These are phyloP conservation scores for Drosophila tsacasi DNA, from an alignment of 1,140 invertebrate genomes.

Conservation along the genomic window DNA sequence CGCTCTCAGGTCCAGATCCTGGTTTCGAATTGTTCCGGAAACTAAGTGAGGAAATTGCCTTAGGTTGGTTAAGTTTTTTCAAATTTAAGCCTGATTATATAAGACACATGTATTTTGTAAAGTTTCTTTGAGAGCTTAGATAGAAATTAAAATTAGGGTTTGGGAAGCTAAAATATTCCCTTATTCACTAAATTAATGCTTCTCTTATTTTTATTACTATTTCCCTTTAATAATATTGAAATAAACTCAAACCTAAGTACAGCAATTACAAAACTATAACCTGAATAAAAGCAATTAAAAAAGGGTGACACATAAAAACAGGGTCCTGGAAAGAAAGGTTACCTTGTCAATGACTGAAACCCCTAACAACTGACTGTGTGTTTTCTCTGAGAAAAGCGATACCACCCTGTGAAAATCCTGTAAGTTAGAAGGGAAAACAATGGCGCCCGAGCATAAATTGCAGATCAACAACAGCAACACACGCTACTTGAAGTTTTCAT, in stretches of 20 bases:
- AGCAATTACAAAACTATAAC: background rate
- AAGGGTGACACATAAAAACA: constrained; percentile 2
- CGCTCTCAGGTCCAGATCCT: constrained; percentile 12
- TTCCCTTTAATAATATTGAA: background rate
- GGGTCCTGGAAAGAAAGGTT: background rate
- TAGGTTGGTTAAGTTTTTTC: background rate
- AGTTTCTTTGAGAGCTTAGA: background rate
- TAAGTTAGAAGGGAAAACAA: constrained; percentile 12
- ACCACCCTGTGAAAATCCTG: constrained; percentile 35
- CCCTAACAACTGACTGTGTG: too few species aligned
- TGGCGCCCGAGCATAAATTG: constrained; percentile 21
- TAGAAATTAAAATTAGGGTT: background rate
- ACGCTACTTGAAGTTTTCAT: constrained; percentile 35
- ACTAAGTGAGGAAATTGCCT: constrained; percentile 17
- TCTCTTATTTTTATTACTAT: too few species aligned
- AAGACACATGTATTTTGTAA: background rate
- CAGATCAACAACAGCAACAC: background rate
- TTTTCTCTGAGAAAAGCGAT: background rate
- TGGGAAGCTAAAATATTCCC: background rate
- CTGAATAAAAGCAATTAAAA: constrained; percentile 28
- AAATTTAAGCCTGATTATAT: background rate
- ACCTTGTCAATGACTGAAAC: constrained; percentile 23
- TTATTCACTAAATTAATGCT: too few species aligned
- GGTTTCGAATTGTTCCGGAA: constrained; percentile 20
- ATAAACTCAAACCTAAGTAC: background rate